Base-by-base conservation (phyloP, 2,888 invertebrate genomes). In the Hirtodrosophila confusa region DNA sequence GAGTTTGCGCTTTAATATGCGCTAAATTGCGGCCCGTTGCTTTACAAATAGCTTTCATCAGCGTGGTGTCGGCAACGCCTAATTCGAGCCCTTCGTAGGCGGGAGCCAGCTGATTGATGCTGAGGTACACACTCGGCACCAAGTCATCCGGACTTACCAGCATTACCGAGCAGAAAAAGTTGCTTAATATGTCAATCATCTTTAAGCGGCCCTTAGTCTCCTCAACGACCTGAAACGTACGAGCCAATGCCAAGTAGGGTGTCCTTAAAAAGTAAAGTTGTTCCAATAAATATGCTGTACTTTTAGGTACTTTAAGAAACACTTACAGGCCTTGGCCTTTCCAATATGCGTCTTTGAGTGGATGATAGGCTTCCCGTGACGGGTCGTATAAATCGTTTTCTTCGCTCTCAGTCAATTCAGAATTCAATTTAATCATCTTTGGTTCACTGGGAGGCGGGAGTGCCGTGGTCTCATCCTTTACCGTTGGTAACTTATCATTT, bases 31-130 rank as follows among this genome's bases (percentile, higher is more conserved):
- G 94, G 0, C 98, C 98, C 4, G 98, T 98, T 64, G 96, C 95
- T 89, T 96, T 95, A 0, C 97, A 97, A 47, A 99, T 95, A 0
- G 98, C 97, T 93, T 98, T 98, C 95, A 98, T 97, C 49, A 99
- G 92, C 73, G 96, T 96, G 0, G 96, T 96, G 89, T 99, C 99
- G 0, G 99, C 99, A 50, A 98, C 94, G n/a, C 99, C 99, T 86
- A 97, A 92, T 90, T 98, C 97, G 27, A 97, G 89, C 92, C 98
- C 99, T 91, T 98, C 97, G 90, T 98, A 99, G 0, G 98, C 97
- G 0, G 99, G 99, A 0, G 97, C 99, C 43, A 99, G 92, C 91
- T 97, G 96, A 92, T 99, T 99, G n/a, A 99, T 93, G 87, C 98
- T 98, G 75, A 99, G 92, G 91, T 99, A 99, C 12, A 99, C 94